Base-by-base conservation (phyloP, 1,140 invertebrate species). In the Bombus picipes region DNA sequence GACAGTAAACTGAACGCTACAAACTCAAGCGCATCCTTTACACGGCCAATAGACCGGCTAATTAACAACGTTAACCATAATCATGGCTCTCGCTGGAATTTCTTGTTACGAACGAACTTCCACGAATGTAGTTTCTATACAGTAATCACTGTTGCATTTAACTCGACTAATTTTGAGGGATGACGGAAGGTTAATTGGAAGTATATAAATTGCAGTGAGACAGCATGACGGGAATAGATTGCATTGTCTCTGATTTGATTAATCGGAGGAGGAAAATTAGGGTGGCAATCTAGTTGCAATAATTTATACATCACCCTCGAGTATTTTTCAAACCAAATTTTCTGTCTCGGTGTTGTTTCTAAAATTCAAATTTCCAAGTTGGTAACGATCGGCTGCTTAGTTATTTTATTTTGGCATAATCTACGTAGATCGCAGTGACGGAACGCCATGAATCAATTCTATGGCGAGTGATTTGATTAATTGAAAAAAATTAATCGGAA, bases 61-160 rank as follows among this genome's bases (percentile, higher is more conserved):
- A 82, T 82, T 59, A 75, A 65, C 57, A 41, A 53, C 25, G 41
- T 81, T 81, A 71, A n/a, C 80, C 10, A 70, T 73, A 81, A 81
- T 81, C 53, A n/a, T 32, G 70, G 68, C 47, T 81, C 25, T 15
- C 8, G 34, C 28, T 62, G 43, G 73, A 37, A 57, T 57, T 43
- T 57, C 34, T 28, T 53, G 74, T 57, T 76, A 15, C 74, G 22
- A 75, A 74, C 47, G 18, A n/a, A 71, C 34, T 43, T n/a, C 34
- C 34, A 32, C 41, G 5, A 73, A 25, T 9, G 28, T 18, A 34
- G 18, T 3, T 12, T 53, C 10, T 34, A 53, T 53, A 53, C 5
- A 1, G 13, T 25, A 6, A 34, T 22, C 41, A 53, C 18, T n/a
- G 32, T 34, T 57, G 18, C 43, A 25, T 18, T 41, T 53, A 18